Evolutionary conservation across 2,797 vertebrate genomes (phyloP).

Genomic region (Takifugu ocellatus): DNA sequence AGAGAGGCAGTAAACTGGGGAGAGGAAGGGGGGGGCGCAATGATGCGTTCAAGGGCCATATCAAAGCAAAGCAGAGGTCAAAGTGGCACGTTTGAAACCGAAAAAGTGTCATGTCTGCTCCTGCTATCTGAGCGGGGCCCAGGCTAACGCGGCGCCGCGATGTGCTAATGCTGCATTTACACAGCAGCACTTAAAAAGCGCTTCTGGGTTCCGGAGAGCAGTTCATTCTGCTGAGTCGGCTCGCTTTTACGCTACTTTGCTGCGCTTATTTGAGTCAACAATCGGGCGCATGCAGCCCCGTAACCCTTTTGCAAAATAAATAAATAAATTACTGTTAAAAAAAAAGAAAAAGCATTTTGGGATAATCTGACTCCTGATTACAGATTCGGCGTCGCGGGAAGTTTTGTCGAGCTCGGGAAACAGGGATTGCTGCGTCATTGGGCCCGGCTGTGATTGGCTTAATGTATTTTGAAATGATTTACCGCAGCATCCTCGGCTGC

Average conservation of each 20-base stretch:
- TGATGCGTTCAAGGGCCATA: slow-evolving; percentile 35
- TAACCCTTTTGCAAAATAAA: slow-evolving; percentile 18
- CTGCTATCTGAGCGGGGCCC: slow-evolving; percentile 31
- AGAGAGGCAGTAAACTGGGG: slow-evolving; percentile 25
- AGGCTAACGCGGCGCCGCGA: slow-evolving; percentile 18
- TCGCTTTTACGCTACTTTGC: slow-evolving; percentile 28
- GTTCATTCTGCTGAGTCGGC: slow-evolving; percentile 45
- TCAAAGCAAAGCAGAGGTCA: slow-evolving; percentile 19
- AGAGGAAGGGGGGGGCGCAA: slow-evolving; percentile 19
- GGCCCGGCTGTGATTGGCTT: slow-evolving; percentile 25
- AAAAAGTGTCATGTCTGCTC: not conserved
- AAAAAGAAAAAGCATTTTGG: not conserved
- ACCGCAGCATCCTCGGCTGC: slow-evolving; percentile 36
- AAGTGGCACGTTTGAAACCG: slow-evolving; percentile 2
- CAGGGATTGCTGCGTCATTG: slow-evolving; percentile 16
- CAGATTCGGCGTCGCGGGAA: slow-evolving; percentile 34
- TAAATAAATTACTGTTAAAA: too few relatives aligned
- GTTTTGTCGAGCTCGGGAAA: slow-evolving; percentile 33
- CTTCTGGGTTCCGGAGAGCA: slow-evolving; percentile 43
- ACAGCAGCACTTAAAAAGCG: slow-evolving; percentile 48
- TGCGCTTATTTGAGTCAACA: slow-evolving; percentile 42
- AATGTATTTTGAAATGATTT: slow-evolving; percentile 56
- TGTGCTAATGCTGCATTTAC: slow-evolving; percentile 49
- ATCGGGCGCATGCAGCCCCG: slow-evolving; percentile 30
- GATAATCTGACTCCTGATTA: slow-evolving; percentile 44